These are phyloP conservation scores for Eupelmus urozonus DNA, from an alignment of 2,888 invertebrate genomes.

Conservation along the genomic window DNA sequence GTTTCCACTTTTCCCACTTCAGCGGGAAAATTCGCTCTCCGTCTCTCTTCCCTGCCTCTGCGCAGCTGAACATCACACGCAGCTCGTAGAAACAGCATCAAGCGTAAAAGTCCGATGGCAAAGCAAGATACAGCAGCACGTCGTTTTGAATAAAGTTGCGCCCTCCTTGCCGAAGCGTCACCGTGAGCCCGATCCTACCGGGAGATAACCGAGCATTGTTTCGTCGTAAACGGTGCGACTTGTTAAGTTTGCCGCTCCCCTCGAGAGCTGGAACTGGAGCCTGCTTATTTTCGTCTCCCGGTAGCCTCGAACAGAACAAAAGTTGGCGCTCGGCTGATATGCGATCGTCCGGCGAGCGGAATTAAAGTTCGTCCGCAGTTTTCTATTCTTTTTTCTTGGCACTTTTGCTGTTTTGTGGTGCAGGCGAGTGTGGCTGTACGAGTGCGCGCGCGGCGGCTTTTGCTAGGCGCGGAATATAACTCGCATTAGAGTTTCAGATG, in stretches of 20 bases:
- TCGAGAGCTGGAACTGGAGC: background rate
- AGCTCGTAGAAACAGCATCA: no score
- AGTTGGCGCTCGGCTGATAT: background rate
- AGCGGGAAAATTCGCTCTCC: background rate
- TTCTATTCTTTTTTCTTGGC: no score
- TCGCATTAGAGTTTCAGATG: conserved; percentile 10
- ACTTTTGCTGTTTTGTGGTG: no score
- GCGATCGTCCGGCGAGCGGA: background rate
- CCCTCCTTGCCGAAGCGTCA: no score
- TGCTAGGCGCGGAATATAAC: background rate
- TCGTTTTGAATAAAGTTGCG: no score
- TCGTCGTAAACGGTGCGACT: conserved; percentile 15
- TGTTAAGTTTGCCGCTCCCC: conserved; percentile 9
- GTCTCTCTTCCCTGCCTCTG: no score
- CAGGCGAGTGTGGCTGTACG: no score
- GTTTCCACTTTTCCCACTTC: conserved; percentile 9
- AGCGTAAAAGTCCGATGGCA: no score
- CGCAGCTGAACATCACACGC: no score
- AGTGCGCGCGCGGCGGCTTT: background rate
- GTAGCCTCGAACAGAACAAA: background rate
- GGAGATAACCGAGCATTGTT: conserved; percentile 20
- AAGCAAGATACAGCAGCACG: no score
- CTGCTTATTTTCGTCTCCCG: background rate
- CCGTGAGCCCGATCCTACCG: no score
- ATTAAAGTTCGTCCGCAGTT: background rate